Evolutionary conservation across 1,140 invertebrate species (phyloP), one percentile per base, ranked within the genome.

Genomic region (Euura lappo): DNA sequence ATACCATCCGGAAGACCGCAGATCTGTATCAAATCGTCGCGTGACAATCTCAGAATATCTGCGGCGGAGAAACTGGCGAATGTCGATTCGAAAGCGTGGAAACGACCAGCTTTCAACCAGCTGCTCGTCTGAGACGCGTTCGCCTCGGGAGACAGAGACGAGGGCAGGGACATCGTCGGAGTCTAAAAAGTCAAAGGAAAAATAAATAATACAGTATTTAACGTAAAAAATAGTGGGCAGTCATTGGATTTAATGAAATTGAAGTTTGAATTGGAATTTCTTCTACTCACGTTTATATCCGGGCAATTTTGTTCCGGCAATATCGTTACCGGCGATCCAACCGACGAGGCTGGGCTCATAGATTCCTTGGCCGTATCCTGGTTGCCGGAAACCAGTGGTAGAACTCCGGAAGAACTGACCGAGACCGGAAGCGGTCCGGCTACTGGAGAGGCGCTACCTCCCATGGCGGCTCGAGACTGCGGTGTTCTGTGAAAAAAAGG

Each of bases 21-120:
- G 70, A 99, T 97, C 87, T 98, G 95, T 69, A 98, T 96, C 10
- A 98, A 88, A 88, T 99, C 97, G 75, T 97, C 95, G 68, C 95
- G 91, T 2, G 94, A 93, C 76, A 98, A 87, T 73, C 95, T 90
- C 71, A 98, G 86, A 77, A 98, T 90, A 88, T 98, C 97, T 46
- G 93, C 91, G 68, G 96, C 97, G 67, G 93, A 94, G 88, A 97
- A 98, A 82, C 93, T 94, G 67, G 92, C 88, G 83, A 98, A 97
- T 2, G 93, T 93, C 46, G 90, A 86, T 2, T 92, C 86, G 81
- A 94, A 95, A 71, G 91, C 90, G 10, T 90, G 89, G 87, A 97
- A 98, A 72, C 95, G 90, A 83, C 96, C 92, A 11, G 87, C 86
- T 43, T 91, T 90, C n/a, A 98, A 90, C 96, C 97, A 98, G 65